Base-by-base conservation (phyloP, 2,888 invertebrate species). In the Ellobium chinense region DNA sequence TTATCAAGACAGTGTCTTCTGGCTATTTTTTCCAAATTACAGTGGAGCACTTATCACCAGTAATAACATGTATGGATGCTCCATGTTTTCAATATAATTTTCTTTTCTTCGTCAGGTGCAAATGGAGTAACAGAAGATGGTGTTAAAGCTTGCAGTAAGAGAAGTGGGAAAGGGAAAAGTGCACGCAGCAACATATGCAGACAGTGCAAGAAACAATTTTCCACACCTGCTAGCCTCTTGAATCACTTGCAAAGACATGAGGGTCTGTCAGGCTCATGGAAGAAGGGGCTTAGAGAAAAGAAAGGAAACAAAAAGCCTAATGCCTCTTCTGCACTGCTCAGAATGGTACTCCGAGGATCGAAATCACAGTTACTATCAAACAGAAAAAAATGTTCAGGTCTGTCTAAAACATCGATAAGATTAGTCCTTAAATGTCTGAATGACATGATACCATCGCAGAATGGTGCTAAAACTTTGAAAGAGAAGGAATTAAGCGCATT, bases 241-340 rank as follows among this genome's bases (percentile, higher is more conserved):
- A 78, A 78, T 21, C 78, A 78, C n/a, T 27, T 78, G 21, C 78
- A 78, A 37, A 70, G 78, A 24, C 78, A 78, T 65, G 72, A 72
- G 21, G 78, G 60, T 31, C 21, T 72, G 1, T 63, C 78, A n/a
- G 78, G 54, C 9, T 34, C 65, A 3, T 54, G 76, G 76, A 29
- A 66, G n/a, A 66, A 66, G 21, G 46, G 36, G 27, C 18, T 56
- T 27, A 39, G 36, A 54, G 21, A 56, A 21, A 65, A 29, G 14
- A 65, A 27, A 24, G 36, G 29, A 56, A n/a, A 34, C 46, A 73
- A 12, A 60, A 60, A 37, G 27, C 36, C 34, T 14, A 36, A 14
- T 31, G 3, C 31, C 14, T 60, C 54, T 7, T 62, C 78, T 34
- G n/a, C 54, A 21, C 21, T 46, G 14, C 24, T 37, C 36, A 39